These are phyloP conservation scores for Diplodus sargus DNA, from an alignment of 2,797 vertebrate species.

Conservation along the genomic window DNA sequence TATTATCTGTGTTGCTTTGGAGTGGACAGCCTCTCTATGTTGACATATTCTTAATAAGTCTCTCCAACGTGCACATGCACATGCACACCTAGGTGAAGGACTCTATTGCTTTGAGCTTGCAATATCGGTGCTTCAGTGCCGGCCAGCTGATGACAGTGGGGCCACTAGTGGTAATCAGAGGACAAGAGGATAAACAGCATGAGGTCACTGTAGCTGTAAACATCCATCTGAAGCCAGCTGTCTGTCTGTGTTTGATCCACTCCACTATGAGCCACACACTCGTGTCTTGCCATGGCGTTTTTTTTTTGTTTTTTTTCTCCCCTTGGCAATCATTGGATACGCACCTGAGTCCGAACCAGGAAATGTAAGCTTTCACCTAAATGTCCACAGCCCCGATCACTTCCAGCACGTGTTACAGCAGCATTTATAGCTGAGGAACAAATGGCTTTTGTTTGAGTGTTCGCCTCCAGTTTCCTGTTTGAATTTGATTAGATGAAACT, in stretches of 20 bases:
- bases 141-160: conserved; percentile 28
- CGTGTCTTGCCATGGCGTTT: background rate
- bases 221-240: conserved; percentile 63
- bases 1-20: background rate
- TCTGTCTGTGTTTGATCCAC: conserved; percentile 45
- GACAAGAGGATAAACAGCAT: conserved; percentile 45
- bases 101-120: conserved; percentile 34
- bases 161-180: conserved; percentile 36
- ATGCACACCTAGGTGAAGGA: background rate
- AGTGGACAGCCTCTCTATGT: background rate
- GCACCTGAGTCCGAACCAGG: conserved; percentile 2
- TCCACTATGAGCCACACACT: conserved; percentile 11
- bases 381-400: conserved; percentile 14
- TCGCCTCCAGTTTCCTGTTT: conserved; percentile 24
- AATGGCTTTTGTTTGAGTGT: conserved; percentile 34
- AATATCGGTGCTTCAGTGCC: conserved; percentile 15
- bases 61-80: background rate
- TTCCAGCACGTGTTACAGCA: conserved; percentile 9
- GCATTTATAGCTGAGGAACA: conserved; percentile 26
- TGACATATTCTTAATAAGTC: background rate
- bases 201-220: conserved; percentile 53
- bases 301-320: background rate
- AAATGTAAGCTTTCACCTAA: conserved; percentile 17
- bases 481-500: conserved; percentile 39
- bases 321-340: conserved; percentile 9